Conservation (phyloP, 2,113 vertebrate genomes). For the Pao palembangensis region DNA sequence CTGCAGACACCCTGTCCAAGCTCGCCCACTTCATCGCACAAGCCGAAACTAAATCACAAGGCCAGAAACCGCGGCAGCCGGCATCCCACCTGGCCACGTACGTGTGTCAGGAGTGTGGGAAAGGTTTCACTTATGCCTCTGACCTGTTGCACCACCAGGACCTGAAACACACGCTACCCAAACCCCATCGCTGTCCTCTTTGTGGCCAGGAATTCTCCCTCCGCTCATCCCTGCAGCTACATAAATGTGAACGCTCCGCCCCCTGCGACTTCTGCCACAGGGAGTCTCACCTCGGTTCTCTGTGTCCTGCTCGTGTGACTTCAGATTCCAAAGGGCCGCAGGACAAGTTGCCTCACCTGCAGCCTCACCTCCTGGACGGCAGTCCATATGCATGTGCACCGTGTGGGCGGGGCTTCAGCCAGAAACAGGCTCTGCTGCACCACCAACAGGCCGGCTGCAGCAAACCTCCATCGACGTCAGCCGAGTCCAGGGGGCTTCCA, state of each 20-base stretch:
- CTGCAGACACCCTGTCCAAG: constrained; percentile 57
- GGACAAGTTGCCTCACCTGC: constrained; percentile 30
- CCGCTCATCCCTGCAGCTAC: constrained; percentile 65
- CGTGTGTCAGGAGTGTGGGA: constrained; percentile 56
- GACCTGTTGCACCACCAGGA: constrained; percentile 60
- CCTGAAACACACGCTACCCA: constrained; percentile 45
- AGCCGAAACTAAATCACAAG: constrained; percentile 41
- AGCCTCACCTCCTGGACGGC: constrained; percentile 43
- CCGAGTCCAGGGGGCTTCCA: constrained; percentile 21
- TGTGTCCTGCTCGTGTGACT: constrained; percentile 21
- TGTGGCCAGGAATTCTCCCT: constrained; percentile 68
- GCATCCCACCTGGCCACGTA: constrained; percentile 1
- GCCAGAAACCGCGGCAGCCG: constrained; percentile 18
- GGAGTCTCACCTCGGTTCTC: constrained; percentile 14
- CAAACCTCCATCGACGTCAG: constrained; percentile 13
- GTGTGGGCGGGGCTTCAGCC: constrained; percentile 66
- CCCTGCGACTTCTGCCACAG: constrained; percentile 37
- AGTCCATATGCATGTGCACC: constrained; percentile 64
- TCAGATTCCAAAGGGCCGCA: constrained; percentile 13
- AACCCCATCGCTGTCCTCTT: constrained; percentile 60
- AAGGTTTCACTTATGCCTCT: constrained; percentile 31
- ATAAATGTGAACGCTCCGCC: constrained; percentile 37
- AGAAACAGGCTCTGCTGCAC: constrained; percentile 69
- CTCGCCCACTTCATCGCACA: constrained; percentile 65
- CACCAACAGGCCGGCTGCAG: constrained; percentile 70